Evolutionary conservation across 1,140 invertebrate genomes (phyloP), one percentile per base, ranked within the genome.

Genomic region (Argopecten irradians): DNA sequence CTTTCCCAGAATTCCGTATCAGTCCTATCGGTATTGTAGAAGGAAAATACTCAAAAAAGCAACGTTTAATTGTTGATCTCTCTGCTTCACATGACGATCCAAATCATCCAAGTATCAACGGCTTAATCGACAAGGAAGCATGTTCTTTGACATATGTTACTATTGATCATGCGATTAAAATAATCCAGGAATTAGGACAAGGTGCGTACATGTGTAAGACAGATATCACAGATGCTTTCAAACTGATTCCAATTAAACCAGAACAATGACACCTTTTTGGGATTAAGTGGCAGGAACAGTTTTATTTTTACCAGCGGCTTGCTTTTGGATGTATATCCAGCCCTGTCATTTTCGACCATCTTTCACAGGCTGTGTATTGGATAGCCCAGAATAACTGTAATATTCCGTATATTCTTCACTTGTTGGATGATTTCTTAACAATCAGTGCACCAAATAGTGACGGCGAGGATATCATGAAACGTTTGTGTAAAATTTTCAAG

Each of bases 111-210:
- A 89, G 90, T n/a, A 39, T 91, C 0, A 91, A 91, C 35, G 43
- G 36, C 85, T 55, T 89, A 13, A 90, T 86, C 16, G 43, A 87
- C 35, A 89, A 85, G 33, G 82, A 91, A 16, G 8, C 34, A n/a
- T 91, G 82, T 82, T 86, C 86, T 28, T 43, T 90, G 35, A 28
- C 32, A 9, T 89, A 88, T 55, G 82, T 90, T 41, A 85, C 28
- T 19, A 88, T 91, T 16, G 89, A 90, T 84, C 86, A 91, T 84
- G 91, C 89, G 8, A 90, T 90, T 0, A 35, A 82, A 33, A 41
- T 88, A 0, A 90, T 91, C 1, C 82, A 82, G 35, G 32, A 41
- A 28, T 43, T 36, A 7, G 88, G 91, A 0, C 34, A 82, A 34
- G 83, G 84, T 14, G 14, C 83, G 0, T 11, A 28, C 0, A n/a